Percentiles rank a stretch among this genome's conserved stretches.
Evolutionary conservation across 2,797 vertebrate species (phyloP).

Genomic region (Poliocrania exsul): DNA sequence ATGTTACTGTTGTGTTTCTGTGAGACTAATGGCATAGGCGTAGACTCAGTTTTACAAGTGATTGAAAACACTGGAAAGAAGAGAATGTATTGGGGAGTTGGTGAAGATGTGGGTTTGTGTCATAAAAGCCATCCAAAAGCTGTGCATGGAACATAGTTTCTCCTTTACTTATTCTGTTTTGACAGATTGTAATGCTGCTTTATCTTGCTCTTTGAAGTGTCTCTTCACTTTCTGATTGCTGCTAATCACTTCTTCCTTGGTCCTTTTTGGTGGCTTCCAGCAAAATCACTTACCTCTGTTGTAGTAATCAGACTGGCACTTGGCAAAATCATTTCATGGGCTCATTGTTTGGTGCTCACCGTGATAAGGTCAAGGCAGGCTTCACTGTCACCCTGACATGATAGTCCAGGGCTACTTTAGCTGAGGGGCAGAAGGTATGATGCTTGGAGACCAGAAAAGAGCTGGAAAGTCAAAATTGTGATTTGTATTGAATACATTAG

Average conservation of each 20-base stretch:
- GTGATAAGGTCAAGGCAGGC: background rate
- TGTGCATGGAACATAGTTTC: background rate
- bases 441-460: background rate
- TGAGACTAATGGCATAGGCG: background rate
- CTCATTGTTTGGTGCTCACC: background rate
- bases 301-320: background rate
- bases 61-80: background rate
- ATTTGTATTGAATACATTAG: background rate
- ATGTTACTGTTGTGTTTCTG: background rate
- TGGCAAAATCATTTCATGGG: background rate
- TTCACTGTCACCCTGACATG: background rate
- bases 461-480: background rate
- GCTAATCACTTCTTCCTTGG: fast-evolving
- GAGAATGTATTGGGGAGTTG: background rate
- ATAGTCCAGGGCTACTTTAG: background rate
- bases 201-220: background rate
- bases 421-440: background rate
- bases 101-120: background rate
- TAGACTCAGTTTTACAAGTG: background rate
- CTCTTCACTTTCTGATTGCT: background rate
- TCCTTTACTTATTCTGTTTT: background rate
- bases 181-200: background rate
- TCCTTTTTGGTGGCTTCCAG: background rate
- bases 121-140: background rate
- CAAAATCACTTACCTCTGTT: background rate